Base-by-base conservation (phyloP, 2,797 vertebrate genomes). In the Anguilla obscura region DNA sequence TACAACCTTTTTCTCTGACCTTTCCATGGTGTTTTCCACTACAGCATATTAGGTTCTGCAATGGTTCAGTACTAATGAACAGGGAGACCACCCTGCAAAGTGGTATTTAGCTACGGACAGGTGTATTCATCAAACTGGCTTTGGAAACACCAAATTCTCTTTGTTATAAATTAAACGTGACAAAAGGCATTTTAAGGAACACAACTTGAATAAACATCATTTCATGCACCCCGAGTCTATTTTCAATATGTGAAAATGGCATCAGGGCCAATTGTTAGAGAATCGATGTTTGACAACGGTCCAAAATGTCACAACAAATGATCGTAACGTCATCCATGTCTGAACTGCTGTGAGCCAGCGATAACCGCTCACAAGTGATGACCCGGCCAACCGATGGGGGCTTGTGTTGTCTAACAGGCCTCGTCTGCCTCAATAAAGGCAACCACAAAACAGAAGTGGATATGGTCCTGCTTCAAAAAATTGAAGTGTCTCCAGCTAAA, bases 121-220 rank as follows among this genome's bases (percentile, higher is more conserved):
- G 79, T 82, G 45, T 24, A 50, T 50, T 82, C 45, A 54, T 85
- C 85, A 89, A 27, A 80, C 52, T n/a, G 45, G 24, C 82, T 82
- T 66, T 89, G 33, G 82, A 86, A 79, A 83, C 40, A 63, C 76
- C 66, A 45, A 69, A 40, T 83, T 18, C 87, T 85, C 83, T 85
- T 90, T 88, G 86, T 69, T 71, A 3, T 76, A 54, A 84, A 80
- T 14, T 0, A 79, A 76, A n/a, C 85, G 40, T 79, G 76, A 54
- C 14, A 3, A 27, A 86, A 89, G 82, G 86, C n/a, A 30, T 84
- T 18, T 58, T 33, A 30, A 10, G 6, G 48, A 54, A 54, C 14
- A 33, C 63, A 83, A 63, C 85, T 87, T 18, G 85, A 84, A 86
- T 14, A n/a, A 69, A 60, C 48, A 36, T 74, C 8, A 40, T 85